A percentile compares a stretch with the other conserved stretches of the same genome.
Conservation (phyloP, 2,888 invertebrate species). For the Caenorhabditis angaria region DNA sequence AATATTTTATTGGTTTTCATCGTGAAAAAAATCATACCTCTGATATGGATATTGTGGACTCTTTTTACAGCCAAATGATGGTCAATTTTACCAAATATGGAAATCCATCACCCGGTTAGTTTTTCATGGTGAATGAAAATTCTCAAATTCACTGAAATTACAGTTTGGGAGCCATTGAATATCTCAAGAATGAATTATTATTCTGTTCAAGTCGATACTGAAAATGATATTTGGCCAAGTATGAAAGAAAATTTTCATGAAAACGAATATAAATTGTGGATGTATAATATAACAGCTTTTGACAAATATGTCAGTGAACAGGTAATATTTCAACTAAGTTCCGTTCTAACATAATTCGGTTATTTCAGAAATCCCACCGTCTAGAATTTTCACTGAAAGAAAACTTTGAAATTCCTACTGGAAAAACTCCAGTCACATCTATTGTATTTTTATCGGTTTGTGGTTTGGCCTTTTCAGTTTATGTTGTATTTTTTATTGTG, state of each 20-base stretch:
- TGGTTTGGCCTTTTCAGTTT: background rate
- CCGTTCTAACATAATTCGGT: background rate
- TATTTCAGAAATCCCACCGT: background rate
- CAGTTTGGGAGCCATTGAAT: slow-evolving; percentile 27
- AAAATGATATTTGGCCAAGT: slow-evolving; percentile 17
- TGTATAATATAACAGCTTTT: slow-evolving; percentile 37
- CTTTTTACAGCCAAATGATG: slow-evolving; percentile 23
- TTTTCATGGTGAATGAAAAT: too few relatives aligned
- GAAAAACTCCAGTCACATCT: background rate
- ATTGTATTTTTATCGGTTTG: background rate
- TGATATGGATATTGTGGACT: slow-evolving; percentile 32
- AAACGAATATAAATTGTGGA: slow-evolving; percentile 33
- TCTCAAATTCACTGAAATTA: background rate
- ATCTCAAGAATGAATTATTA: slow-evolving; percentile 29
- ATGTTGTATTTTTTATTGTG: background rate
- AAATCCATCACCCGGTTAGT: slow-evolving; percentile 25
- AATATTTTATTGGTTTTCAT: slow-evolving; percentile 34
- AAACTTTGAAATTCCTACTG: too few relatives aligned
- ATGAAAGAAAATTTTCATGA: slow-evolving; percentile 34
- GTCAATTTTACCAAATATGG: slow-evolving; percentile 27
- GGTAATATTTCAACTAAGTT: slow-evolving; percentile 12
- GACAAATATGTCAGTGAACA: slow-evolving; percentile 29
- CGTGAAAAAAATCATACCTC: slow-evolving; percentile 19
- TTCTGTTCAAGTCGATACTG: slow-evolving; percentile 22
- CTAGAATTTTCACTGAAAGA: background rate